Conservation (phyloP, 2,797 vertebrate genomes). For the Crenichthys baileyi region DNA sequence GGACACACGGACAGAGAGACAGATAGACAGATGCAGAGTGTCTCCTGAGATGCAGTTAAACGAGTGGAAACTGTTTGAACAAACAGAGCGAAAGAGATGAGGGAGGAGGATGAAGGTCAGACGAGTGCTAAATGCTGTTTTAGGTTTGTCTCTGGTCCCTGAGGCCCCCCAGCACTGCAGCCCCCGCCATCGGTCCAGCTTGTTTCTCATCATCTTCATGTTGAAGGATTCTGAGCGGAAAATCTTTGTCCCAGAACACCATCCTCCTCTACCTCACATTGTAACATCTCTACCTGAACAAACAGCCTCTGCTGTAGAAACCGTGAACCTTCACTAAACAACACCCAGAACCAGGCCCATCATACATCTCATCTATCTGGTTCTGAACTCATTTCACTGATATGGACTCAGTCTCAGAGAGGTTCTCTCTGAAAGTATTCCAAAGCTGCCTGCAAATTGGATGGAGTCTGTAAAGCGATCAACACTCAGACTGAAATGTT, state of each 20-base stretch:
- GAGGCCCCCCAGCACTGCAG: slow-evolving; percentile 11
- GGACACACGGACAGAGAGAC: neutral
- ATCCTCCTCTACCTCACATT: neutral
- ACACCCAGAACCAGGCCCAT: neutral
- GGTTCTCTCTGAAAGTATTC: too few species aligned
- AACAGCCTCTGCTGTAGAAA: neutral
- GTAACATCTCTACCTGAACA: neutral
- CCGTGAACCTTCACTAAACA: too few species aligned
- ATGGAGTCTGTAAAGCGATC: too few species aligned
- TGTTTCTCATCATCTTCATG: slow-evolving; percentile 38
- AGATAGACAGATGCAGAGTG: neutral
- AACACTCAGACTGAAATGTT: too few species aligned
- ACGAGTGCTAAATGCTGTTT: slow-evolving; percentile 49
- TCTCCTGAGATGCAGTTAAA: slow-evolving; percentile 40
- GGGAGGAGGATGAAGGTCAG: slow-evolving; percentile 43
- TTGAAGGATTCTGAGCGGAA: slow-evolving; percentile 45
- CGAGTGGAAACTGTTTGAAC: slow-evolving; percentile 36
- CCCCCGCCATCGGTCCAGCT: neutral
- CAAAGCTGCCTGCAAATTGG: too few species aligned
- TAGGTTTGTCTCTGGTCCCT: slow-evolving; percentile 21
- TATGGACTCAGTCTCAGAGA: neutral
- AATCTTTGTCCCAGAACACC: slow-evolving; percentile 28
- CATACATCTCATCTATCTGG: too few species aligned
- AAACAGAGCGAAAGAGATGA: slow-evolving; percentile 45
- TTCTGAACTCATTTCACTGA: neutral